Percentiles rank a stretch among this genome's conserved stretches.
Conservation (phyloP, 2,797 vertebrate genomes). For the Limnodromus scolopaceus region DNA sequence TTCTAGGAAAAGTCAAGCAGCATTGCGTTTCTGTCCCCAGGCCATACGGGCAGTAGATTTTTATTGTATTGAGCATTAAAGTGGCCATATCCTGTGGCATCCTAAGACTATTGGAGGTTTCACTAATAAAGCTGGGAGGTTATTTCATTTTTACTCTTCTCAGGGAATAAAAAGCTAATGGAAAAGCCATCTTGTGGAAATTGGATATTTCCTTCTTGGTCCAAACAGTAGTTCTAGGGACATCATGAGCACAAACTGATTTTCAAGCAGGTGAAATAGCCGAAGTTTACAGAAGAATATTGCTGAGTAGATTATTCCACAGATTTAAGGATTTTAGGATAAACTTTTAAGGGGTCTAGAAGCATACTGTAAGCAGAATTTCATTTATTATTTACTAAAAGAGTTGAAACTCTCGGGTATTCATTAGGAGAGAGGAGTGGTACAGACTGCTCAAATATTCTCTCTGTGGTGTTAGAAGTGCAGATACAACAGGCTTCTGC, state of each 20-base stretch:
- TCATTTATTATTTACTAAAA: slow-evolving; percentile 60
- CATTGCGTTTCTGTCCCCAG: background rate
- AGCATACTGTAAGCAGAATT: background rate
- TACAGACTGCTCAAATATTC: slow-evolving; percentile 49
- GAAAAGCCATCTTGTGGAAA: slow-evolving; percentile 7
- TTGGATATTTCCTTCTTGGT: background rate
- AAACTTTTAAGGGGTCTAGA: slow-evolving; percentile 19
- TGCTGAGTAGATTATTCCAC: slow-evolving; percentile 7
- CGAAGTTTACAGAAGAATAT: background rate
- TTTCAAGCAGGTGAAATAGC: background rate
- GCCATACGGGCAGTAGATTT: background rate
- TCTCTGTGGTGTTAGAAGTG: background rate
- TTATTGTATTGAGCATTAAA: background rate
- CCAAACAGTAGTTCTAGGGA: background rate
- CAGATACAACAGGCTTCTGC: background rate
- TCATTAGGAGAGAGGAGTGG: slow-evolving; percentile 37
- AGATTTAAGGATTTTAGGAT: slow-evolving; percentile 1
- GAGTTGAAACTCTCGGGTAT: slow-evolving; percentile 26
- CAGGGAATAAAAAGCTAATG: background rate
- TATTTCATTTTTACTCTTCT: background rate
- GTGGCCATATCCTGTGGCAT: background rate
- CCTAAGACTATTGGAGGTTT: background rate
- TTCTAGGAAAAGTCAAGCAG: background rate
- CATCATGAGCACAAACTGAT: background rate
- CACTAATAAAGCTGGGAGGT: background rate